Evolutionary conservation across 2,113 vertebrate species (phyloP).

Genomic region (Isichthys henryi): DNA sequence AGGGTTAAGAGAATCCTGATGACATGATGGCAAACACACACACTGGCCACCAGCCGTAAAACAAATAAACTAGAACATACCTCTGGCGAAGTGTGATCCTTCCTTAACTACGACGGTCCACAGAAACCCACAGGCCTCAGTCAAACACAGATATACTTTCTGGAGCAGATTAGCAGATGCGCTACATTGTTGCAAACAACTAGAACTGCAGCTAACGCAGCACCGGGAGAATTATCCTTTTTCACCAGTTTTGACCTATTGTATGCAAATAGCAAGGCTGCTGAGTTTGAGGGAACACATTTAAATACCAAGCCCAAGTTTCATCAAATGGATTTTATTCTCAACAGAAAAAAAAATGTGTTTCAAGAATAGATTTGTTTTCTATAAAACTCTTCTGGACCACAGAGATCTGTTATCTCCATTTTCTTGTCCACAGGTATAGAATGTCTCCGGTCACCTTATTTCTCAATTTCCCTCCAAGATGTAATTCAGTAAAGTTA

Average conservation of each 20-base stretch:
- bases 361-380: neutral
- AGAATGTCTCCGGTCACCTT: neutral
- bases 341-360: neutral
- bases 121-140: neutral
- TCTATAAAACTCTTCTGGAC: neutral
- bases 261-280: neutral
- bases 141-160: neutral
- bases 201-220: neutral
- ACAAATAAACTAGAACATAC: neutral
- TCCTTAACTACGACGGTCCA: neutral
- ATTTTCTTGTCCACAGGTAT: neutral
- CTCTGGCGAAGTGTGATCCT: neutral
- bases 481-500: neutral
- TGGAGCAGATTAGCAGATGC: neutral
- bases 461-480: neutral
- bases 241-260: neutral
- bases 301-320: neutral
- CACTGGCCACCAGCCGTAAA: neutral
- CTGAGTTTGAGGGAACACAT: neutral
- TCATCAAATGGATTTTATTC: neutral
- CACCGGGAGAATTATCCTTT: neutral
- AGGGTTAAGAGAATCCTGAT: neutral
- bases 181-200: neutral
- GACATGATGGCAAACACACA: neutral
- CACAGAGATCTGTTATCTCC: neutral